phyloP scores from a whole-genome alignment of 2,113 vertebrate genomes.

The Zingel zingel region DNA sequence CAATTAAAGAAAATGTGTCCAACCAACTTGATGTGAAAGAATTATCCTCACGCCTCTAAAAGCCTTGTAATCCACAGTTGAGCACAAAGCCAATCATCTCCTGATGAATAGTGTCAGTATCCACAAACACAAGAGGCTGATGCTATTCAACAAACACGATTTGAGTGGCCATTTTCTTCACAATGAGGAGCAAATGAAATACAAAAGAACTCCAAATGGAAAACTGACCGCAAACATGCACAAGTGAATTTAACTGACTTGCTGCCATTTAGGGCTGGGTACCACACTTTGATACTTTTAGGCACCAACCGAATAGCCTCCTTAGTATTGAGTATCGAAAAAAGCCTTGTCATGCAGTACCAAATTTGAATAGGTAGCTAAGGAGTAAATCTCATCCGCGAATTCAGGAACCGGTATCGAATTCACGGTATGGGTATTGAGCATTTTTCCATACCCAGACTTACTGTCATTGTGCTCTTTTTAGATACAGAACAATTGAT shows the following conservation, averaged over 20 bases:
- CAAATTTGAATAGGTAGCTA: too few species aligned
- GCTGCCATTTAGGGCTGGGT: neutral
- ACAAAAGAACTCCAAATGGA: constrained; percentile 42
- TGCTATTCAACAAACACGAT: constrained; percentile 41
- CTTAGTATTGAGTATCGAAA: too few species aligned
- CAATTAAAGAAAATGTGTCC: constrained; percentile 49
- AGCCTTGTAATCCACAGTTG: constrained; percentile 47
- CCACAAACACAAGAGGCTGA: constrained; percentile 42
- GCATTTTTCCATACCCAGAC: too few species aligned
- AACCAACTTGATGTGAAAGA: constrained; percentile 52
- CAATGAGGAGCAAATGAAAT: constrained; percentile 32
- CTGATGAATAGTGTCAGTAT: constrained; percentile 50
- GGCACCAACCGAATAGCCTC: too few species aligned
- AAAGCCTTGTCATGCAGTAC: too few species aligned
- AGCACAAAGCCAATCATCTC: constrained; percentile 51
- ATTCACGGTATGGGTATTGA: too few species aligned
- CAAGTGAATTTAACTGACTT: constrained; percentile 25
- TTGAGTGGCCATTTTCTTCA: constrained; percentile 54
- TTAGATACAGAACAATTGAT: neutral
- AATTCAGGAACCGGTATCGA: too few species aligned
- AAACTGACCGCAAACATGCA: constrained; percentile 29
- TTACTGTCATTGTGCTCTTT: neutral
- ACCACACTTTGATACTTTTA: too few species aligned
- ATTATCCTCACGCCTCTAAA: constrained; percentile 46
- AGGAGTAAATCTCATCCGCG: too few species aligned